phyloP scores from a whole-genome alignment of 2,888 invertebrate genomes.

The Cephonodes hylas region DNA sequence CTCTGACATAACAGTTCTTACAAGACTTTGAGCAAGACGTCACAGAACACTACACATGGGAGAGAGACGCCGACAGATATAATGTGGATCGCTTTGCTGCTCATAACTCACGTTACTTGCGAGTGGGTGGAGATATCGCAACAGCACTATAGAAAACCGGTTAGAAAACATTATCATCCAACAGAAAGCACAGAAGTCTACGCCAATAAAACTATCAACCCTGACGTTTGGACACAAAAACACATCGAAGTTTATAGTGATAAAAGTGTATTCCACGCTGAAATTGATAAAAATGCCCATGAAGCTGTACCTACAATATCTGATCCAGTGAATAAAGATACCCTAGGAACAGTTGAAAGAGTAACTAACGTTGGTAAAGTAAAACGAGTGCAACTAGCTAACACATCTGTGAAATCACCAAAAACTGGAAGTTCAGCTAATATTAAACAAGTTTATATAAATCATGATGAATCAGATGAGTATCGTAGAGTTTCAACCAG shows the following conservation, averaged over 20 bases:
- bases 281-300: not conserved
- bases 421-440: constrained; percentile 15
- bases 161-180: not conserved
- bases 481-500: no score
- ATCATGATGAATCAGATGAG: not conserved
- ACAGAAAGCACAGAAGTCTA: constrained; percentile 33
- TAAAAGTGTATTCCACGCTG: not conserved
- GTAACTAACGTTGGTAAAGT: constrained; percentile 46
- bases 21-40: constrained; percentile 29
- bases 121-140: constrained; percentile 76
- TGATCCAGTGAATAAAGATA: constrained; percentile 2
- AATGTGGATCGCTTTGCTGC: constrained; percentile 38
- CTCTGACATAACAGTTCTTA: constrained; percentile 47
- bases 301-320: not conserved
- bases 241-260: not conserved
- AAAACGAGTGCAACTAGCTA: constrained; percentile 38
- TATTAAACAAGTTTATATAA: not conserved
- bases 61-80: constrained; percentile 11
- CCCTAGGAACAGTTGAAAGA: constrained; percentile 38
- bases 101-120: constrained; percentile 38
- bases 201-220: constrained; percentile 43
- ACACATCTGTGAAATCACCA: constrained; percentile 44
- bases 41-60: constrained; percentile 46
- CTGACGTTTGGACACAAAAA: constrained; percentile 20
- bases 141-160: constrained; percentile 53